Evolutionary conservation across 1,140 invertebrate genomes (phyloP).

Genomic region (Nomia melanderi): DNA sequence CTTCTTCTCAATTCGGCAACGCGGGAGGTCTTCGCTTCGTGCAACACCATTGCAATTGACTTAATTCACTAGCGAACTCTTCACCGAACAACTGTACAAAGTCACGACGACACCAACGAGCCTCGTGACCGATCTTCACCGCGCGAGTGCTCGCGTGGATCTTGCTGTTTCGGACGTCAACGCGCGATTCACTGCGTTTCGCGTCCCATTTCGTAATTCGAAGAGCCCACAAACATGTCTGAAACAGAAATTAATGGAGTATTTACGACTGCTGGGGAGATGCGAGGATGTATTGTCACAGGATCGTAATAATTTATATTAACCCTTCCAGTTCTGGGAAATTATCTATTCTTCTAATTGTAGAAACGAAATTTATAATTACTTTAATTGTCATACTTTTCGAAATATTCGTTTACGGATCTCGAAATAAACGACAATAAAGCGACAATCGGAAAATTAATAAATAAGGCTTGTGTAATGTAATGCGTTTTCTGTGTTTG

Average conservation of each 20-base stretch:
- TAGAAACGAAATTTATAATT: no score
- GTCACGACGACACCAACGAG: slow-evolving; percentile 30
- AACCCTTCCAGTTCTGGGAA: no score
- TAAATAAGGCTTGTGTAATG: no score
- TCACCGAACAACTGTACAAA: slow-evolving; percentile 38
- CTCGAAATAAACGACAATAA: no score
- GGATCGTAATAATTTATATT: no score
- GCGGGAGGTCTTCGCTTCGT: slow-evolving; percentile 55
- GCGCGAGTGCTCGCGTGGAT: slow-evolving; percentile 19
- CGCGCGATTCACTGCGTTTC: slow-evolving; percentile 29
- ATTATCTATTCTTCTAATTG: no score
- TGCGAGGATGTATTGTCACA: no score
- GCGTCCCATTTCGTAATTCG: slow-evolving; percentile 18
- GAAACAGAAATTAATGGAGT: neutral
- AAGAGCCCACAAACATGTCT: slow-evolving; percentile 16
- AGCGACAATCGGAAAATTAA: no score
- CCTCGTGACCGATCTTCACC: slow-evolving; percentile 14
- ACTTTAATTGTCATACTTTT: no score
- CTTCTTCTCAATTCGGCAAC: slow-evolving; percentile 51
- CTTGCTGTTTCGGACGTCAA: neutral
- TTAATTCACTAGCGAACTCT: slow-evolving; percentile 41
- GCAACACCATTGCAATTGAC: slow-evolving; percentile 67
- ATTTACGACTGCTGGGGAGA: no score
- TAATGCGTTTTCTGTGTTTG: no score
- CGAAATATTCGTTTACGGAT: no score